phyloP scores from a whole-genome alignment of 2,888 invertebrate genomes.

The Quadroppia sp. region DNA sequence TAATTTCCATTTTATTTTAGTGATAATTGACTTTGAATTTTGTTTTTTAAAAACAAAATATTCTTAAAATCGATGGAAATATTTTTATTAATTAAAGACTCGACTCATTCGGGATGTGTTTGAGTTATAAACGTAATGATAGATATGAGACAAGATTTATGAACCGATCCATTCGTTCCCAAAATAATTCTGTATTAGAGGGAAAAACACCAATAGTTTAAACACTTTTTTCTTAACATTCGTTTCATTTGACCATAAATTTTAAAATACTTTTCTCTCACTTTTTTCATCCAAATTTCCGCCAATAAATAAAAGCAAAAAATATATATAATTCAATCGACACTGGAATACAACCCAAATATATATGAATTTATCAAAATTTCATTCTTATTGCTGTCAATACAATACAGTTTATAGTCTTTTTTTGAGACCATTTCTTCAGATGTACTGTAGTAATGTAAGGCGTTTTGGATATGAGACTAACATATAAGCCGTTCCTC shows the following conservation, averaged over 20 bases:
- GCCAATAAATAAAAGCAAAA: slow-evolving; percentile 6
- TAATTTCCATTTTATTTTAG: neutral
- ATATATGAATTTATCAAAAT: slow-evolving; percentile 16
- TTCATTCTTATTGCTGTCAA: slow-evolving; percentile 1
- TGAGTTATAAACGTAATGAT: neutral
- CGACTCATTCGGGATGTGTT: neutral
- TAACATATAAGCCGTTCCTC: too few species aligned
- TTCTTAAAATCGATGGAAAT: neutral
- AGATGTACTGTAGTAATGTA: too few species aligned
- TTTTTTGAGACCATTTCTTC: neutral
- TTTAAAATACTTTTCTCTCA: neutral
- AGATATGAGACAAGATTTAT: neutral
- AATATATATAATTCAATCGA: neutral
- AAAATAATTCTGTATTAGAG: neutral
- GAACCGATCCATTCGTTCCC: slow-evolving; percentile 2
- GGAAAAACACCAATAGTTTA: neutral
- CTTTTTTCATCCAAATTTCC: slow-evolving; percentile 8
- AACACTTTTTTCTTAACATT: neutral
- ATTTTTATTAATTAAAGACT: neutral
- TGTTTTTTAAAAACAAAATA: neutral
- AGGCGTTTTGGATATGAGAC: neutral
- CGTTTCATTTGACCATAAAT: neutral
- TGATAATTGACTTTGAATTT: neutral
- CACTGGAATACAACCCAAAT: slow-evolving; percentile 14
- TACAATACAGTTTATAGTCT: neutral